Percentiles rank a stretch among this genome's conserved stretches.
Evolutionary conservation across 2,797 vertebrate species (phyloP).

Genomic region (Poeciliopsis turneri): DNA sequence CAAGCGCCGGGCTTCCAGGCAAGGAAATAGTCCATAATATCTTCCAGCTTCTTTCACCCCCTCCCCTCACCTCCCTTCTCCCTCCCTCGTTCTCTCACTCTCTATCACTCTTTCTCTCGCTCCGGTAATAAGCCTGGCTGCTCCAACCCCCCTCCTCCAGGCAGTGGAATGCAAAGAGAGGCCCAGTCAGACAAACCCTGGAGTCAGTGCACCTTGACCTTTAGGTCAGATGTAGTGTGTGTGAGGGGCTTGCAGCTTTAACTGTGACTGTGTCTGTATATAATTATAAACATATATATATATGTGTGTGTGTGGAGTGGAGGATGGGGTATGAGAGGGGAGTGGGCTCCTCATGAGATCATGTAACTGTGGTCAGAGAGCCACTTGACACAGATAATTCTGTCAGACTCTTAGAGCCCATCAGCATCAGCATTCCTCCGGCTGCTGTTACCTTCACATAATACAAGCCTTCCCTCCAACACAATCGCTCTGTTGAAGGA

Average conservation of each 20-base stretch:
- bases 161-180: constrained; percentile 96
- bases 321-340: constrained; percentile 25
- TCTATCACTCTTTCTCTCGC: constrained; percentile 61
- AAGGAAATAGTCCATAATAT: constrained; percentile 92
- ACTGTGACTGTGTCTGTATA: constrained; percentile 4
- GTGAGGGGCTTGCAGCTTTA: not conserved
- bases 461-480: not conserved
- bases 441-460: constrained; percentile 17
- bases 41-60: constrained; percentile 88
- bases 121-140: constrained; percentile 82
- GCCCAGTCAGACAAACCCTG: constrained; percentile 94
- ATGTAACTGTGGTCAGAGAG: constrained; percentile 50
- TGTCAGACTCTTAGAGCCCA: constrained; percentile 36
- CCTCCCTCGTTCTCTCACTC: constrained; percentile 45
- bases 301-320: constrained; percentile 17
- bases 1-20: constrained; percentile 69
- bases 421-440: not conserved
- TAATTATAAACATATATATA: constrained; percentile 25
- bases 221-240: constrained; percentile 81
- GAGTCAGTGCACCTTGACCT: constrained; percentile 98
- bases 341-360: constrained; percentile 50
- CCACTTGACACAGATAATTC: constrained; percentile 58
- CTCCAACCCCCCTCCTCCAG: constrained; percentile 83
- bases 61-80: constrained; percentile 19
- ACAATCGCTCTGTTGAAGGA: constrained; percentile 14